These are phyloP conservation scores for Luscinia luscinia DNA, from an alignment of 2,797 vertebrate genomes.

Conservation along the genomic window DNA sequence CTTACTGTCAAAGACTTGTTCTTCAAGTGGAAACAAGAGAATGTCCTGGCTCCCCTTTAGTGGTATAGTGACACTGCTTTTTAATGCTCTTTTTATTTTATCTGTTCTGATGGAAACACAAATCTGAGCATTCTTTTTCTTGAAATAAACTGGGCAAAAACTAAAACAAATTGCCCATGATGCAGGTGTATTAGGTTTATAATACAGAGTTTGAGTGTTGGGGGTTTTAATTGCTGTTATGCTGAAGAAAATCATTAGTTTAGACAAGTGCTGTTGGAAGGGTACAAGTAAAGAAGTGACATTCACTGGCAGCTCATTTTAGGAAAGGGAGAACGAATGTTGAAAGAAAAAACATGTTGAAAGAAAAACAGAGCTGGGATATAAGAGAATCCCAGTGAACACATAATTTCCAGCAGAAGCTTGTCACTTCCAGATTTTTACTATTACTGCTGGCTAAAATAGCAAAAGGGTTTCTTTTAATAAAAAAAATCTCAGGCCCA, in stretches of 20 bases:
- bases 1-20: background rate
- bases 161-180: background rate
- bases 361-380: background rate
- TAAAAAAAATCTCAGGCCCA: background rate
- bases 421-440: background rate
- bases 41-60: background rate
- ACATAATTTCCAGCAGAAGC: background rate
- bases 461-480: background rate
- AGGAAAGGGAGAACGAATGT: background rate
- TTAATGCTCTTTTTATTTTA: background rate
- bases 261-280: background rate
- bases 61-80: background rate
- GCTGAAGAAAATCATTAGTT: background rate
- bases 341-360: rapidly evolving
- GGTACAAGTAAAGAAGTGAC: background rate
- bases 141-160: background rate
- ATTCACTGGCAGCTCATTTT: background rate
- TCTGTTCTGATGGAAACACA: background rate
- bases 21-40: background rate
- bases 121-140: background rate
- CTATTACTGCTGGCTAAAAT: background rate
- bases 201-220: background rate
- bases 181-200: background rate
- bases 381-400: background rate
- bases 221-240: background rate